Evolutionary conservation across 1,140 invertebrate genomes (phyloP).

Genomic region (Halesus radiatus): DNA sequence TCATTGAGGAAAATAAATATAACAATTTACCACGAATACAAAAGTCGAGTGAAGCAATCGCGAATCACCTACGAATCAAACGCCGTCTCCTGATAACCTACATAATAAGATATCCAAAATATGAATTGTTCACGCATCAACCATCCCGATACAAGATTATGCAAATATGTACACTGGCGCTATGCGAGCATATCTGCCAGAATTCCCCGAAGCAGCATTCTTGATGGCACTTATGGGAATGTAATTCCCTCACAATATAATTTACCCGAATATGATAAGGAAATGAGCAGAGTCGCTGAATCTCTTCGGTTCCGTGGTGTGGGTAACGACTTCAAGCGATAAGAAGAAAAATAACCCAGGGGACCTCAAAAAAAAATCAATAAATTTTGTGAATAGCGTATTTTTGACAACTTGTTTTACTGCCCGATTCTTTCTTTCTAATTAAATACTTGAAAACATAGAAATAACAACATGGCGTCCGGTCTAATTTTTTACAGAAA

Average conservation of each 20-base stretch:
- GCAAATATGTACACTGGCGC: conserved; percentile 1
- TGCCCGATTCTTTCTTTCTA: no score
- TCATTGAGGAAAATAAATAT: no score
- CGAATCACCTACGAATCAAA: background rate
- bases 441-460: no score
- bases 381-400: no score
- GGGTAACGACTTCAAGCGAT: no score
- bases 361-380: no score
- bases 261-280: conserved; percentile 33
- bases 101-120: background rate
- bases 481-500: no score
- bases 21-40: no score
- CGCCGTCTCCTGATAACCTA: background rate
- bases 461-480: no score
- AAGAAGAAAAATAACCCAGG: no score
- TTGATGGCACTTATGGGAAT: conserved; percentile 18
- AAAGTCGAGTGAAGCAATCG: no score
- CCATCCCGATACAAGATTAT: conserved; percentile 6
- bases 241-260: conserved; percentile 27
- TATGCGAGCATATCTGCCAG: background rate
- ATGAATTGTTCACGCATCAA: background rate
- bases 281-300: conserved; percentile 10
- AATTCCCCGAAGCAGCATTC: conserved; percentile 10
- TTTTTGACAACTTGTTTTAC: no score
- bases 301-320: background rate